Conservation (phyloP, 1,140 invertebrate genomes). For the Hormaphis cornu region DNA sequence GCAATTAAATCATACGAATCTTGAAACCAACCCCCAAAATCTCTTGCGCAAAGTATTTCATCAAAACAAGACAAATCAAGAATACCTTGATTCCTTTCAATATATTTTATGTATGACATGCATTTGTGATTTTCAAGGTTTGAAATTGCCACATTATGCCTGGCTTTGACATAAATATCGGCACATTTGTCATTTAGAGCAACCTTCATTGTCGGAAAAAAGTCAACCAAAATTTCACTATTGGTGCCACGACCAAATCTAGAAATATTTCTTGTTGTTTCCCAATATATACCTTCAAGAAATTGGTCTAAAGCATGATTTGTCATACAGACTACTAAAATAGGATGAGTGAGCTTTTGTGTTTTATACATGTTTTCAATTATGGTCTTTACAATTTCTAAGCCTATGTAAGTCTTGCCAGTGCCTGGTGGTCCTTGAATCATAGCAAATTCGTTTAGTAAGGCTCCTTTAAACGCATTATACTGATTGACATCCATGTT, state of each 20-base stretch:
- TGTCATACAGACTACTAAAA: slow-evolving; percentile 72
- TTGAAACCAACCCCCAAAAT: not conserved
- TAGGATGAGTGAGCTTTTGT: slow-evolving; percentile 43
- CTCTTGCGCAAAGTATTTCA: not conserved
- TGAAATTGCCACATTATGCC: not conserved
- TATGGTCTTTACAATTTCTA: slow-evolving; percentile 53
- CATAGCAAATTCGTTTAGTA: slow-evolving; percentile 55
- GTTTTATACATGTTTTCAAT: slow-evolving; percentile 44
- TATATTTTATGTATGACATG: not conserved
- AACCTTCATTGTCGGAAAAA: not conserved
- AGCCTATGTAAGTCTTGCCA: slow-evolving; percentile 66
- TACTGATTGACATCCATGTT: slow-evolving; percentile 50
- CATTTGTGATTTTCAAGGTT: not conserved
- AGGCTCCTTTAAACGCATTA: slow-evolving; percentile 48
- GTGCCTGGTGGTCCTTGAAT: slow-evolving; percentile 74
- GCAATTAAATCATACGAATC: slow-evolving; percentile 12
- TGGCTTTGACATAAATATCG: not conserved
- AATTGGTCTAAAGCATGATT: slow-evolving; percentile 86
- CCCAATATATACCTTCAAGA: slow-evolving; percentile 52
- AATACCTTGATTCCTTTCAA: not conserved
- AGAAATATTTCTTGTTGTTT: slow-evolving; percentile 19
- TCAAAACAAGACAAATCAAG: not conserved
- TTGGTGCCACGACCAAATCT: slow-evolving; percentile 11
- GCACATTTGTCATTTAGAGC: not conserved
- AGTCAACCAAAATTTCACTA: slow-evolving; percentile 9